These are phyloP conservation scores for Dufourea novaeangliae DNA, from an alignment of 1,140 invertebrate species.

Conservation along the genomic window DNA sequence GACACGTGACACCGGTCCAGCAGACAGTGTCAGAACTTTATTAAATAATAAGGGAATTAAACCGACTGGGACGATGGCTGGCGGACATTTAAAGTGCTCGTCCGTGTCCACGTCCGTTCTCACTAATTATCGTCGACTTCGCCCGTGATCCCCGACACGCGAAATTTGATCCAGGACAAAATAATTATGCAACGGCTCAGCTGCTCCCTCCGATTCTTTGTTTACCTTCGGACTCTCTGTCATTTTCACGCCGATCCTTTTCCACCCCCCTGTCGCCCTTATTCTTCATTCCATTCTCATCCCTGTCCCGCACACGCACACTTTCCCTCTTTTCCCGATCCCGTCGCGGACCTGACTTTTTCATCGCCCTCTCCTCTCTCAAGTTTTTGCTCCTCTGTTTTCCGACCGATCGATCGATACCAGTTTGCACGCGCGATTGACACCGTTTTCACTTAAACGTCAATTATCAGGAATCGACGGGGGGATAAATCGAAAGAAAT, in stretches of 20 bases:
- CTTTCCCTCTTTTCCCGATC: neutral
- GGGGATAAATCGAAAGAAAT: neutral
- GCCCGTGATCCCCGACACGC: conserved; percentile 41
- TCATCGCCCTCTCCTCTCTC: neutral
- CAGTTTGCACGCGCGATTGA: conserved; percentile 39
- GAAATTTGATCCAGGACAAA: conserved; percentile 63
- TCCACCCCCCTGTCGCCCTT: neutral
- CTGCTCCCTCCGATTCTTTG: neutral
- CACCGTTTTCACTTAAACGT: conserved; percentile 39
- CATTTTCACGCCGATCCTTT: neutral
- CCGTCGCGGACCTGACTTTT: neutral
- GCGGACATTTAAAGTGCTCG: conserved; percentile 77
- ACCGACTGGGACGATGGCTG: conserved; percentile 57
- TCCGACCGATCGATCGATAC: neutral
- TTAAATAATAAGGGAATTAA: conserved; percentile 74
- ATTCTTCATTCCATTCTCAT: neutral
- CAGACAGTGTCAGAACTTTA: conserved; percentile 59
- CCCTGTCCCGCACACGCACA: neutral
- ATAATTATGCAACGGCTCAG: conserved; percentile 9
- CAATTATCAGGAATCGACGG: conserved; percentile 27
- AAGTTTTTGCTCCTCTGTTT: neutral
- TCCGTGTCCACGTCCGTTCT: conserved; percentile 75
- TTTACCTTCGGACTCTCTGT: neutral
- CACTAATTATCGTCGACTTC: conserved; percentile 72
- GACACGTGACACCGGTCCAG: conserved; percentile 23